phyloP scores from a whole-genome alignment of 2,797 vertebrate genomes.

The Fratercula arctica region DNA sequence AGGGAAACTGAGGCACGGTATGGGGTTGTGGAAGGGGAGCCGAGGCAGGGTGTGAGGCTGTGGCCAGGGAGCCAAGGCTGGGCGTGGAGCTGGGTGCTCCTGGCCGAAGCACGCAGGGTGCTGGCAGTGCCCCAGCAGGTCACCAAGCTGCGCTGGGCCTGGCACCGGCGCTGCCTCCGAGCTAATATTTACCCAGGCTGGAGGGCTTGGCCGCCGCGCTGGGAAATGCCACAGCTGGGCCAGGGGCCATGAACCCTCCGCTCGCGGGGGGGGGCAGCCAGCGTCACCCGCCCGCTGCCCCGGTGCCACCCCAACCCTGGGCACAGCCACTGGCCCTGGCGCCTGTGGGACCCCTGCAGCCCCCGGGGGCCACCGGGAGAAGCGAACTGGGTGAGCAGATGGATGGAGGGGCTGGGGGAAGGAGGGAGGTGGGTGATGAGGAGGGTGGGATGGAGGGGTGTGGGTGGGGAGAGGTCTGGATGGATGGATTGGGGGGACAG shows the following conservation, averaged over 20 bases:
- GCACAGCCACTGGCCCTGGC: background rate
- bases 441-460: background rate
- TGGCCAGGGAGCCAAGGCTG: background rate
- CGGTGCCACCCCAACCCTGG: background rate
- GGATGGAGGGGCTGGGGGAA: background rate
- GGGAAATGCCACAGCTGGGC: background rate
- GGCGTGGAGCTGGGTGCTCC: background rate
- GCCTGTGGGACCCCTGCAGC: too few relatives aligned
- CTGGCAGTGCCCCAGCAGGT: slow-evolving; percentile 8
- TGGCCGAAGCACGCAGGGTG: background rate
- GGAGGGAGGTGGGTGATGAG: background rate
- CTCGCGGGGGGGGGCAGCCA: background rate
- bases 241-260: background rate
- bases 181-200: slow-evolving; percentile 26
- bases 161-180: background rate
- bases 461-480: background rate
- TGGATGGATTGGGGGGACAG: too few relatives aligned
- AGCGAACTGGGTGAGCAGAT: background rate
- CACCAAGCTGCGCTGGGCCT: background rate
- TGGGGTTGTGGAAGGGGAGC: rapidly evolving
- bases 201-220: background rate
- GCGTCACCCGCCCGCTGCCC: too few relatives aligned
- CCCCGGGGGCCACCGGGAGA: rapidly evolving
- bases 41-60: rapidly evolving
- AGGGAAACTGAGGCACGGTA: background rate